Percentiles rank a stretch among this genome's conserved stretches.
Conservation (phyloP, 1,140 invertebrate genomes). For the Hyphantria cunea region DNA sequence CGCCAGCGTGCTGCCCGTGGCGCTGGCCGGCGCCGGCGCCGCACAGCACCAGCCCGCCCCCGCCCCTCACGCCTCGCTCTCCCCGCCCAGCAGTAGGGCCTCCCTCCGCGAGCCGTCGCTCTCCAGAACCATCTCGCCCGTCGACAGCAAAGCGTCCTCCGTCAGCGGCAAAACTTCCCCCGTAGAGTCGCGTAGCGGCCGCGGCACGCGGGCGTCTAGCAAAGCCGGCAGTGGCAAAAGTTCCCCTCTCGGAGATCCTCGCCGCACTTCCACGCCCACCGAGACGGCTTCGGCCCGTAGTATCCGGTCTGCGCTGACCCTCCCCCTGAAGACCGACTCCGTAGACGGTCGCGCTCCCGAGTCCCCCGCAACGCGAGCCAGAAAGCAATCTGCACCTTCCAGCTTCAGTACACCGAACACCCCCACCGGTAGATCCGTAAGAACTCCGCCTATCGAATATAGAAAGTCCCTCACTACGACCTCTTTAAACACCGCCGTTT, state of each 20-base stretch:
- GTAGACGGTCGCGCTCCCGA: slow-evolving; percentile 26
- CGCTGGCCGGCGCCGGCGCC: slow-evolving; percentile 65
- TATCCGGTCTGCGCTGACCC: slow-evolving; percentile 55
- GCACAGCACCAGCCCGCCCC: slow-evolving; percentile 48
- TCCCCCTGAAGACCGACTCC: slow-evolving; percentile 52
- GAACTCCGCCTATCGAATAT: slow-evolving; percentile 60
- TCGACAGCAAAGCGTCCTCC: slow-evolving; percentile 53
- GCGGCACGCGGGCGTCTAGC: slow-evolving; percentile 37
- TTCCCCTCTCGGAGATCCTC: slow-evolving; percentile 40
- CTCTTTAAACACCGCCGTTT: slow-evolving; percentile 37
- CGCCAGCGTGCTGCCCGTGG: slow-evolving; percentile 58
- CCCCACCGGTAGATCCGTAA: slow-evolving; percentile 51
- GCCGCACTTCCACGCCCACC: slow-evolving; percentile 56
- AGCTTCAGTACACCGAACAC: slow-evolving; percentile 68
- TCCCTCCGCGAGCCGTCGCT: slow-evolving; percentile 31
- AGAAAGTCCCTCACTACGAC: slow-evolving; percentile 66
- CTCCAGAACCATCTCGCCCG: slow-evolving; percentile 46
- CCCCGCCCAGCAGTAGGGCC: slow-evolving; percentile 32
- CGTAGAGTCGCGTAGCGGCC: slow-evolving; percentile 31
- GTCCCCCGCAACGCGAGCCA: slow-evolving; percentile 39
- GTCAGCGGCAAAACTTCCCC: slow-evolving; percentile 54
- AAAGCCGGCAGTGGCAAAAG: slow-evolving; percentile 46
- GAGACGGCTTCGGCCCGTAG: slow-evolving; percentile 36
- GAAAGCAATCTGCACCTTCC: slow-evolving; percentile 67
- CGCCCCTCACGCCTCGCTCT: slow-evolving; percentile 8